Percentiles rank a stretch among this genome's conserved stretches.
Conservation (phyloP, 2,888 invertebrate genomes). For the Tubiluchus corallicola region DNA sequence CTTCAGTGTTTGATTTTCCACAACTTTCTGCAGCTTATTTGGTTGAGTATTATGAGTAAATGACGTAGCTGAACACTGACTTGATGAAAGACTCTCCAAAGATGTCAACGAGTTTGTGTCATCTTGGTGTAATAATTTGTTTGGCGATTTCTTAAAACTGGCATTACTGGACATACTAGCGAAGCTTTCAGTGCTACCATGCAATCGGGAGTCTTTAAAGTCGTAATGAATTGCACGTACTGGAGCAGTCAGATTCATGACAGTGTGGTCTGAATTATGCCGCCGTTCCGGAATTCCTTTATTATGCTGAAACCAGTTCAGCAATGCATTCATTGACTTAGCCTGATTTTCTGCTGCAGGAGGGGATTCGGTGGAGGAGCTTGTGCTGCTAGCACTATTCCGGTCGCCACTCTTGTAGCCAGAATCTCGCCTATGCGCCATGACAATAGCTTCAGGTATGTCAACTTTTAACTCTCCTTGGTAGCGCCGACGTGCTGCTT, state of each 20-base stretch:
- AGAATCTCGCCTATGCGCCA: neutral
- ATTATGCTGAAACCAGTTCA: neutral
- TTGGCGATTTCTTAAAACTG: too few relatives aligned
- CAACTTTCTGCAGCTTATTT: neutral
- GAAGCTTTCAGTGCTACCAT: constrained; percentile 1
- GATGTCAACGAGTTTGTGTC: constrained; percentile 1
- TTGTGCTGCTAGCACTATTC: neutral
- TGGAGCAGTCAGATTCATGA: neutral
- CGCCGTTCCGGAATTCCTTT: neutral
- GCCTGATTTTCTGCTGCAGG: neutral
- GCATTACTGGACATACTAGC: neutral
- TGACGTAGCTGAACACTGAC: neutral
- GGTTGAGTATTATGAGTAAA: too few relatives aligned
- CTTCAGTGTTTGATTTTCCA: neutral
- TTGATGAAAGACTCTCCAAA: neutral
- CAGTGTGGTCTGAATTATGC: too few relatives aligned
- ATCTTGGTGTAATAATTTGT: too few relatives aligned
- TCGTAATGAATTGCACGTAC: constrained; percentile 3
- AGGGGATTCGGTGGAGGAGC: neutral
- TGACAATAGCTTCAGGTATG: neutral
- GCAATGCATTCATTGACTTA: neutral
- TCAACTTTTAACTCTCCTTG: neutral
- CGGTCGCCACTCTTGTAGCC: neutral
- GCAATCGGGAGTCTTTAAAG: neutral
- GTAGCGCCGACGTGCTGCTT: neutral